Conservation (phyloP, 2,888 invertebrate species). For the Eremobia ochroleuca region DNA sequence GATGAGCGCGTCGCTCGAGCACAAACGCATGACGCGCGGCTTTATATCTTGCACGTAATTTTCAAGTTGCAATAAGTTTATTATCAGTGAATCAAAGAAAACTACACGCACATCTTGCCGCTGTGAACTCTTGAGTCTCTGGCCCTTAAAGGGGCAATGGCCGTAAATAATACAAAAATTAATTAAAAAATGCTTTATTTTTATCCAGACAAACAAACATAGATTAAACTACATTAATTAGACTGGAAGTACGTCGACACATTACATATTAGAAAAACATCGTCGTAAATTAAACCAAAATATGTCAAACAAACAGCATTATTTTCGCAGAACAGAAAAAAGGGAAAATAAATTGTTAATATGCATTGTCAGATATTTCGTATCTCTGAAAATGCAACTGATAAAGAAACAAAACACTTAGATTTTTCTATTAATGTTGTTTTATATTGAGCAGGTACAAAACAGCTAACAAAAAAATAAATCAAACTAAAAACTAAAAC, state of each 20-base stretch:
- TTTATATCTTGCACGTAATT: background rate
- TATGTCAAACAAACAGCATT: constrained; percentile 10
- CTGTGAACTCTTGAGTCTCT: no score
- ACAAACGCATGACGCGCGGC: no score
- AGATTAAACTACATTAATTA: constrained; percentile 54
- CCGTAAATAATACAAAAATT: background rate
- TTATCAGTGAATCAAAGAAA: background rate
- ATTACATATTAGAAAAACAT: constrained; percentile 27
- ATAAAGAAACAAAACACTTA: constrained; percentile 34
- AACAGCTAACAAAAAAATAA: constrained; percentile 75
- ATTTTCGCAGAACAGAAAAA: constrained; percentile 14
- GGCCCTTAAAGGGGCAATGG: background rate
- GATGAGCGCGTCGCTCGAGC: background rate
- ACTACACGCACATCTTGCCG: background rate
- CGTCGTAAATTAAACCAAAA: constrained; percentile 1
- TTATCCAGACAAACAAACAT: constrained; percentile 64
- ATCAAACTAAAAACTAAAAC: constrained; percentile 58
- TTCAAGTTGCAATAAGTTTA: background rate
- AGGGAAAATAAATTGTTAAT: background rate
- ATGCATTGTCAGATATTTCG: constrained; percentile 4
- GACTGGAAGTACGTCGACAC: constrained; percentile 42
- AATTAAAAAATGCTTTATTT: constrained; percentile 60
- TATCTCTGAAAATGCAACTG: constrained; percentile 34
- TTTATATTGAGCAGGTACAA: constrained; percentile 78
- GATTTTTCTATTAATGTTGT: constrained; percentile 28